phyloP scores from a whole-genome alignment of 2,113 vertebrate genomes.

The Speoplatyrhinus poulsoni region DNA sequence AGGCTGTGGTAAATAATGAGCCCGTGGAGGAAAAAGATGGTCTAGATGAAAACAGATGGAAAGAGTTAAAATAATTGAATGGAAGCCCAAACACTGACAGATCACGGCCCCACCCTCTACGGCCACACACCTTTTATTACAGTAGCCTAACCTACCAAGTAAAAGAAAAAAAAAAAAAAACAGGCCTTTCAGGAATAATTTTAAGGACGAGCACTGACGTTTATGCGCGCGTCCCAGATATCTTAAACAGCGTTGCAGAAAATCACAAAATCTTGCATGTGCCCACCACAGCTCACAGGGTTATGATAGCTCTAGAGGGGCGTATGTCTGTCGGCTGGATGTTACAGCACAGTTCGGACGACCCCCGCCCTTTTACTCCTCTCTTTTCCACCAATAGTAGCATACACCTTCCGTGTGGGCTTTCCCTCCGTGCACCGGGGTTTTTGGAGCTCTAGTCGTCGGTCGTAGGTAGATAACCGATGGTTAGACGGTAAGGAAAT shows the following conservation, averaged over 20 bases:
- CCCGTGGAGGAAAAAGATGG: constrained; percentile 57
- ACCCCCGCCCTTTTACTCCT: constrained; percentile 11
- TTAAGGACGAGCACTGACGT: background rate
- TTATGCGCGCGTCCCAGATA: constrained; percentile 7
- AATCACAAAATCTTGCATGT: constrained; percentile 55
- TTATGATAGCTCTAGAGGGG: constrained; percentile 24
- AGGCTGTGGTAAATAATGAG: constrained; percentile 61
- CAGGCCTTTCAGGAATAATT: background rate
- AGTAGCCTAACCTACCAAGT: background rate
- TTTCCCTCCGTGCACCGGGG: background rate
- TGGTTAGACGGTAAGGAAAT: constrained; percentile 25
- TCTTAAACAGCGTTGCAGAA: constrained; percentile 37
- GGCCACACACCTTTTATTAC: background rate
- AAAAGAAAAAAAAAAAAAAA: background rate
- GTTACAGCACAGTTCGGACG: constrained; percentile 9
- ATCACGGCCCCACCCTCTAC: constrained; percentile 9
- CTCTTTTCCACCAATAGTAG: background rate
- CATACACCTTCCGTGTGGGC: no score
- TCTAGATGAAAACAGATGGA: constrained; percentile 43
- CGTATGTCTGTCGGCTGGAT: background rate
- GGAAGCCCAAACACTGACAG: constrained; percentile 40
- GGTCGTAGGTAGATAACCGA: constrained; percentile 26
- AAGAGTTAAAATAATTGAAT: constrained; percentile 26
- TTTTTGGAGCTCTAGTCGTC: constrained; percentile 21
- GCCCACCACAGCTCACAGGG: constrained; percentile 29